Conservation (phyloP, 1,140 invertebrate genomes). For the Pseudoatta argentina region DNA sequence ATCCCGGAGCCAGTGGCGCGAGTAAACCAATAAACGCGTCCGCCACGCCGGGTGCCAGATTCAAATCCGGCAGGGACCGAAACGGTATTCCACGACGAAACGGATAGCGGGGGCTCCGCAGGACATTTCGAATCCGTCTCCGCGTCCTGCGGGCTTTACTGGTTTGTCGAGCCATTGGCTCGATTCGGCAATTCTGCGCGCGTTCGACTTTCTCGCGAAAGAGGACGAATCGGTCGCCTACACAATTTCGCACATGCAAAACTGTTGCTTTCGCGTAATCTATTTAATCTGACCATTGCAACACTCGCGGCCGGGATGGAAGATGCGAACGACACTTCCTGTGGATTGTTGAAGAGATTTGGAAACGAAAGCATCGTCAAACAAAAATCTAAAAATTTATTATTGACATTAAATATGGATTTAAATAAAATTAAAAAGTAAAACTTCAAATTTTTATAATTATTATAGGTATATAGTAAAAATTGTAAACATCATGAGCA, state of each 20-base stretch:
- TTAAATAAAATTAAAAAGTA: not conserved
- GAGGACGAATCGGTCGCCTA: slow-evolving; percentile 44
- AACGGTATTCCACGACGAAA: slow-evolving; percentile 78
- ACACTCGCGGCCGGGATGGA: not conserved
- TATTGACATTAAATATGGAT: not conserved
- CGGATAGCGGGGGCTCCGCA: slow-evolving; percentile 77
- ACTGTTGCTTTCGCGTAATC: slow-evolving; percentile 62
- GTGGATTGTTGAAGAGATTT: not conserved
- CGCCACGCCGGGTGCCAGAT: slow-evolving; percentile 84
- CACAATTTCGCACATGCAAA: slow-evolving; percentile 40
- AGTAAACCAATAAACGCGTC: slow-evolving; percentile 87
- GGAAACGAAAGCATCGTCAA: not conserved
- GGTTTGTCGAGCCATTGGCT: slow-evolving; percentile 85
- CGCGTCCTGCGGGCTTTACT: slow-evolving; percentile 78
- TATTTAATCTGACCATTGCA: slow-evolving; percentile 1
- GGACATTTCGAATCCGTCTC: slow-evolving; percentile 82
- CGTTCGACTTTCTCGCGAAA: slow-evolving; percentile 58
- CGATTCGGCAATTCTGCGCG: slow-evolving; percentile 70
- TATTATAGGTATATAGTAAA: not conserved
- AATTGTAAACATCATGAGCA: not conserved
- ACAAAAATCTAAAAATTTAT: not conserved
- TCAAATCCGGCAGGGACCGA: slow-evolving; percentile 84
- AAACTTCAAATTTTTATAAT: not conserved
- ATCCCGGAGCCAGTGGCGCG: slow-evolving; percentile 83
- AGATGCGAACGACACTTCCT: not conserved